A percentile compares a stretch with the other conserved stretches of the same genome.
Conservation (phyloP, 2,888 invertebrate genomes). For the Cecidostiba fungosa region DNA sequence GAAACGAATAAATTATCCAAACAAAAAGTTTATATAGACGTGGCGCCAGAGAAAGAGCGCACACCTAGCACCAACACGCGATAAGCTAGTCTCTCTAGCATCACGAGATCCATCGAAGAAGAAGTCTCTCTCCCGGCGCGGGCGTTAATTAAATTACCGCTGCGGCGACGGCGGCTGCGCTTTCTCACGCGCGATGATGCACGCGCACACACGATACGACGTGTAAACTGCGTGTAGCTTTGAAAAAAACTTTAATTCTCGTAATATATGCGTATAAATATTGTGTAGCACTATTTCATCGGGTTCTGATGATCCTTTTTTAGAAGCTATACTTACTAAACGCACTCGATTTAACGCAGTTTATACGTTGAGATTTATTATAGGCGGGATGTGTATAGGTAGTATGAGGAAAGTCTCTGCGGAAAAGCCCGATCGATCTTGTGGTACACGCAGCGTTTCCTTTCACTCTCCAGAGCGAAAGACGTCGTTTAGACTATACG, state of each 20-base stretch:
- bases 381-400: not conserved
- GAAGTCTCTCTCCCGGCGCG: not conserved
- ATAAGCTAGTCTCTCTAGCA: not conserved
- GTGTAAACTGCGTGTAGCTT: not conserved
- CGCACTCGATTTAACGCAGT: not conserved
- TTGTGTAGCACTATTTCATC: not conserved
- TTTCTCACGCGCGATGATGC: constrained; percentile 42
- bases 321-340: not conserved
- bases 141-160: constrained; percentile 55
- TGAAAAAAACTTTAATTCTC: not conserved
- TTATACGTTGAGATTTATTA: not conserved
- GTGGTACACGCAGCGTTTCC: constrained; percentile 43
- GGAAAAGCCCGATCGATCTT: constrained; percentile 51
- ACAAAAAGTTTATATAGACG: constrained; percentile 4
- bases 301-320: not conserved
- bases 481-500: not conserved
- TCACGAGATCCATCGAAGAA: constrained; percentile 40
- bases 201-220: not conserved
- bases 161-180: not conserved
- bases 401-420: constrained; percentile 17
- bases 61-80: constrained; percentile 4
- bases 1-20: not conserved
- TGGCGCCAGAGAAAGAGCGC: not conserved
- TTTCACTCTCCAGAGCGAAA: constrained; percentile 45
- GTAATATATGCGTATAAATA: not conserved